phyloP scores from a whole-genome alignment of 1,140 invertebrate genomes.

The Microplitis mediator region DNA sequence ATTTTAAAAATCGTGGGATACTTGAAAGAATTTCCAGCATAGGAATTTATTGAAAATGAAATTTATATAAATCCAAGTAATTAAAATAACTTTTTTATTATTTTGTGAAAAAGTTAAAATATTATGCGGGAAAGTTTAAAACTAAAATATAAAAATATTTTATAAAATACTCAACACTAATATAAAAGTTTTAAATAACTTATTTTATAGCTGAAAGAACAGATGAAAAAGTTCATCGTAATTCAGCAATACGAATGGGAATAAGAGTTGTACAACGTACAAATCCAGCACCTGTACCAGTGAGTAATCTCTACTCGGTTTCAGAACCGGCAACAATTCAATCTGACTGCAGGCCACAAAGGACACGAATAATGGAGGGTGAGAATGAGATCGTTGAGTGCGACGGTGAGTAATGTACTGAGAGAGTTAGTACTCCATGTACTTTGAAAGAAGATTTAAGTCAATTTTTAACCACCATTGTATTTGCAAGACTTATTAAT shows the following conservation, averaged over 20 bases:
- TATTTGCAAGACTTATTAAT: not conserved
- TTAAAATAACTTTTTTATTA: too few relatives aligned
- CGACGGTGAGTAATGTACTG: conserved; percentile 36
- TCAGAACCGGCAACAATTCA: conserved; percentile 23
- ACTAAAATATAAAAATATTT: too few relatives aligned
- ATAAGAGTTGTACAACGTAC: conserved; percentile 75
- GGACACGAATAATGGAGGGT: conserved; percentile 22
- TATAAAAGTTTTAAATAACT: too few relatives aligned
- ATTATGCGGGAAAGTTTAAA: too few relatives aligned
- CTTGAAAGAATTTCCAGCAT: too few relatives aligned
- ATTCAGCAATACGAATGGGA: conserved; percentile 81
- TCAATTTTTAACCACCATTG: not conserved
- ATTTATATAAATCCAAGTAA: too few relatives aligned
- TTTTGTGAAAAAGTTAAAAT: too few relatives aligned
- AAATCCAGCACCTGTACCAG: conserved; percentile 56
- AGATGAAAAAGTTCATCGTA: conserved; percentile 77
- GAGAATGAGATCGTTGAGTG: conserved; percentile 44
- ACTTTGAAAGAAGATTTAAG: not conserved
- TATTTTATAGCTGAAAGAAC: conserved; percentile 69
- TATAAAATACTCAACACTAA: too few relatives aligned
- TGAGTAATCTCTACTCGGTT: conserved; percentile 49
- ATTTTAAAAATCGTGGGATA: too few relatives aligned
- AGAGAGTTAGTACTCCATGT: not conserved
- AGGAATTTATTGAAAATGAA: too few relatives aligned
- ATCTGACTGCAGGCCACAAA: conserved; percentile 9